A percentile compares a stretch with the other conserved stretches of the same genome.
Evolutionary conservation across 2,797 vertebrate species (phyloP).

Genomic region (Malurus leucopterus): DNA sequence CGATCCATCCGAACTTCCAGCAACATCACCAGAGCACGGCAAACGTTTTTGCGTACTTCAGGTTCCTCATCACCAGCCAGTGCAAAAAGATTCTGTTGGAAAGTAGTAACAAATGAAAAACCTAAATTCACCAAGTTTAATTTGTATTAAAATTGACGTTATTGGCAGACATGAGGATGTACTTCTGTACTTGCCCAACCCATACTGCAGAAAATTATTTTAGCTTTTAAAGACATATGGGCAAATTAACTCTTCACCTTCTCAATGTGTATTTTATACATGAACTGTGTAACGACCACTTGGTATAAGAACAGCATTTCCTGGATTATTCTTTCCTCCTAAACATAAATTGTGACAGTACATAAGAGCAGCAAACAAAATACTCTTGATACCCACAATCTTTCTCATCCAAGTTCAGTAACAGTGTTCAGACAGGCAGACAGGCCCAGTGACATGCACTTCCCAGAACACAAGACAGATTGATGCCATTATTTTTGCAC

Average conservation of each 20-base stretch:
- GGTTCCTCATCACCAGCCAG: constrained; percentile 83
- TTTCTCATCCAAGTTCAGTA: not conserved
- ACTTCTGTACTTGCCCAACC: not conserved
- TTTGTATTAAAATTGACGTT: not conserved
- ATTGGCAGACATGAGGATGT: not conserved
- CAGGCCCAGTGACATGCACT: not conserved
- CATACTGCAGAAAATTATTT: not conserved
- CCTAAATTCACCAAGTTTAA: not conserved
- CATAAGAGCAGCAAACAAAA: not conserved
- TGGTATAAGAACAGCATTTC: not conserved
- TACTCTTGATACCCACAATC: not conserved
- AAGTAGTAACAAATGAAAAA: not conserved
- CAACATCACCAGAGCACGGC: constrained; percentile 84
- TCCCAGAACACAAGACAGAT: not conserved
- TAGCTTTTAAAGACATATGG: not conserved
- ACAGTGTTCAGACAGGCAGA: not conserved
- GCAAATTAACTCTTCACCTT: not conserved
- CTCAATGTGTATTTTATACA: not conserved
- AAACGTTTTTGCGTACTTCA: constrained; percentile 87
- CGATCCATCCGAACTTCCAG: constrained; percentile 88
- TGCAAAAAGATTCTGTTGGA: constrained; percentile 81
- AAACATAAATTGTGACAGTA: not conserved
- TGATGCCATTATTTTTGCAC: not conserved
- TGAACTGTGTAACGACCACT: not conserved
- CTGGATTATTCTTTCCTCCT: not conserved